Base-by-base conservation (phyloP, 2,113 vertebrate species). In the Ifrita kowaldi region DNA sequence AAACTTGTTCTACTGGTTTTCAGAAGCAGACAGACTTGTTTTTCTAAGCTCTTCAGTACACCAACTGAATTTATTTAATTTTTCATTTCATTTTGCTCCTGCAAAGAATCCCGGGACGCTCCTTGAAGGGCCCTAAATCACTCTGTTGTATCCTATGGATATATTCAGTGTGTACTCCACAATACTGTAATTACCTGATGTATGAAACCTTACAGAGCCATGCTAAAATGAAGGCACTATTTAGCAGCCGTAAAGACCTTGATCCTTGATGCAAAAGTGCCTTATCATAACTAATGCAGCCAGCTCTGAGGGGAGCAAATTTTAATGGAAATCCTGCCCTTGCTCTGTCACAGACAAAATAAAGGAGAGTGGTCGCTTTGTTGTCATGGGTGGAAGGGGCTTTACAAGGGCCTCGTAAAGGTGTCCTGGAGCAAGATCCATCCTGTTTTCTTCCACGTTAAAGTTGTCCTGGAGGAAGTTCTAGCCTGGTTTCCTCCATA, bases 1-100 rank as follows among this genome's bases (percentile, higher is more conserved):
- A 95, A 89, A 97, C 96, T 96, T 32, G 96, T 93, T 96, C 96
- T 97, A 96, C 96, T 92, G 96, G 96, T 97, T 97, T 91, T 93
- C 75, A 70, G 71, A 93, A 94, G 95, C 57, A 53, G 94, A 90
- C 95, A 42, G 86, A 95, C 96, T 90, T 67, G 96, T 97, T 97
- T 94, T 77, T 16, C 85, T 69, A 83, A 93, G 85, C 88, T 88
- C 90, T 83, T 93, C 90, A 74, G 35, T 30, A 62, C 37, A 70
- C 50, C 46, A 77, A 77, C n/a, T 30, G 64, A 76, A 92, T 62
- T 89, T 77, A 91, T 82, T 91, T 64, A 8, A 87, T 94, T 93
- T 90, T 90, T 88, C 67, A 67, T 90, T 90, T 88, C 67, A 67
- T 90, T 86, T 86, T 63, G 79, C 33, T 80, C 67, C 71, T 37